Percentiles rank a stretch among this genome's conserved stretches.
phyloP scores from a whole-genome alignment of 2,888 invertebrate genomes.

The Orthonychiurus folsomi region DNA sequence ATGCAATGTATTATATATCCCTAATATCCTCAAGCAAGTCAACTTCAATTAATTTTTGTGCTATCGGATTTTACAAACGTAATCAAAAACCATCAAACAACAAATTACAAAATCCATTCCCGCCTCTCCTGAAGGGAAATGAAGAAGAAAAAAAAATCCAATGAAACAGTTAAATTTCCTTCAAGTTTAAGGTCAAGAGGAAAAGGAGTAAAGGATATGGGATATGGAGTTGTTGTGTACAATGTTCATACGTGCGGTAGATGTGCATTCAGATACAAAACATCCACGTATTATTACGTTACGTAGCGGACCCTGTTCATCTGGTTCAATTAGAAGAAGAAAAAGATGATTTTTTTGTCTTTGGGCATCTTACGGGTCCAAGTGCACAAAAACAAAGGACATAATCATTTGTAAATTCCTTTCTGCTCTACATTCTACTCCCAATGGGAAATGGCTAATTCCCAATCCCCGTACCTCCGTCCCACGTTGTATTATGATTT shows the following conservation, averaged over 20 bases:
- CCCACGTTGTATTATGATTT: background rate
- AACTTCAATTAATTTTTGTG: background rate
- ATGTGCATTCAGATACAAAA: no score
- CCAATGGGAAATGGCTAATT: no score
- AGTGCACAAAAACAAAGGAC: background rate
- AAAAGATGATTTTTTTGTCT: background rate
- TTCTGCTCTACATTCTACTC: background rate
- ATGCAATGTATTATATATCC: background rate
- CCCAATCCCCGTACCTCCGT: background rate
- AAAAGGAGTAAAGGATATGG: constrained; percentile 13
- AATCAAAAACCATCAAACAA: background rate
- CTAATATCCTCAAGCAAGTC: background rate
- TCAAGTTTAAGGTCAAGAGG: constrained; percentile 34
- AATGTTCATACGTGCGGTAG: no score
- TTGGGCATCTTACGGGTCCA: background rate
- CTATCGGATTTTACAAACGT: background rate
- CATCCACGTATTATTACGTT: no score
- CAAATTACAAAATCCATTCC: background rate
- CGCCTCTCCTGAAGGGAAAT: background rate
- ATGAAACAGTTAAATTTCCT: constrained; percentile 38
- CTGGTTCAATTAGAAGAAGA: background rate
- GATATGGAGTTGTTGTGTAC: constrained; percentile 1
- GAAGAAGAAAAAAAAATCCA: background rate
- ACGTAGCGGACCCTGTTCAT: background rate
- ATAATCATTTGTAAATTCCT: background rate